Evolutionary conservation across 2,797 vertebrate species (phyloP).

Genomic region (Silurus aristotelis): DNA sequence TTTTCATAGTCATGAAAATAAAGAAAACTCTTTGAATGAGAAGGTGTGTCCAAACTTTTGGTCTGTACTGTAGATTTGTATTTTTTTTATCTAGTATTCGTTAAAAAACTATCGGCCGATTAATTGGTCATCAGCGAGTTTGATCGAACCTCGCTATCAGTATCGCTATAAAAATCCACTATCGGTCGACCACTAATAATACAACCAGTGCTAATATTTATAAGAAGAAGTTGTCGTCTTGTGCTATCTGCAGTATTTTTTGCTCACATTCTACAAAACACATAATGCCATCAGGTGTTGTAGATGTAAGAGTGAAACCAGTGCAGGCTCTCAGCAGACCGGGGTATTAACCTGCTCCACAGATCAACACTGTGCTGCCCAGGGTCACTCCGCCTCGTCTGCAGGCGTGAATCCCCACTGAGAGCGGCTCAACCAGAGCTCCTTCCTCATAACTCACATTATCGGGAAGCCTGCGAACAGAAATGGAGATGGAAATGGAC

Average conservation of each 20-base stretch:
- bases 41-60: too few relatives aligned
- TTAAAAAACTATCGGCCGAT: too few relatives aligned
- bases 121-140: too few relatives aligned
- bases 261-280: background rate
- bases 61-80: too few relatives aligned
- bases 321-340: background rate
- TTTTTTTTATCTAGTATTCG: too few relatives aligned
- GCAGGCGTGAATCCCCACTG: slow-evolving; percentile 95
- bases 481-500: background rate
- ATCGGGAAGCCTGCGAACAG: slow-evolving; percentile 85
- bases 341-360: slow-evolving; percentile 83
- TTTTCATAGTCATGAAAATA: too few relatives aligned
- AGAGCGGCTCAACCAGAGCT: slow-evolving; percentile 92
- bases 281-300: background rate
- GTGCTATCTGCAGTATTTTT: background rate
- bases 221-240: background rate
- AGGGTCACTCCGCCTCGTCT: slow-evolving; percentile 83
- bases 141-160: too few relatives aligned
- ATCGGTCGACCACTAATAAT: too few relatives aligned
- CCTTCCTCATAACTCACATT: slow-evolving; percentile 95
- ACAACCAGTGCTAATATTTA: too few relatives aligned
- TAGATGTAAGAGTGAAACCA: slow-evolving; percentile 2
- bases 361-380: slow-evolving; percentile 87
- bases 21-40: too few relatives aligned
- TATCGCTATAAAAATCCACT: too few relatives aligned